Percentiles rank a stretch among this genome's conserved stretches.
Conservation (phyloP, 2,888 invertebrate species). For the Prosapia bicincta region DNA sequence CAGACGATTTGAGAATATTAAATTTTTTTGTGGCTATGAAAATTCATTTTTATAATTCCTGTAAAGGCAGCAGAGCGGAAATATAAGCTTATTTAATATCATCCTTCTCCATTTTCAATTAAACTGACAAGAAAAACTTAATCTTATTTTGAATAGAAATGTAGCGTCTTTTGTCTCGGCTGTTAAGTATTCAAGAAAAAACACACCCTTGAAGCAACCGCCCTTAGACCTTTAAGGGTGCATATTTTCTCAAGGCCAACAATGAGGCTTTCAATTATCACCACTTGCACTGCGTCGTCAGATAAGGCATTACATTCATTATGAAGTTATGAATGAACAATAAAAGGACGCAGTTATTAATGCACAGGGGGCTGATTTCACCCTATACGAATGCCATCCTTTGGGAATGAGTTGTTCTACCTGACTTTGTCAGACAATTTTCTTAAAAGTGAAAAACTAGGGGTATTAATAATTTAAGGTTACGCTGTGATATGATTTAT, state of each 20-base stretch:
- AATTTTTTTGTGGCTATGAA: no score
- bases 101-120: no score
- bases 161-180: not conserved
- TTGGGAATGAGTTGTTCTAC: no score
- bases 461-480: no score
- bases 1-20: no score
- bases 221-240: not conserved
- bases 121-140: not conserved
- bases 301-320: not conserved
- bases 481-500: no score
- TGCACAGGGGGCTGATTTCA: not conserved
- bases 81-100: no score
- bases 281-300: not conserved
- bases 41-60: no score
- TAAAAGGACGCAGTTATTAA: not conserved
- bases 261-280: not conserved
- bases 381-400: no score
- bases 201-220: not conserved
- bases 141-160: not conserved
- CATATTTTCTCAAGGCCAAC: not conserved
- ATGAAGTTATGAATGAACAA: not conserved
- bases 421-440: no score
- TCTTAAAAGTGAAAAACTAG: no score
- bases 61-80: no score
- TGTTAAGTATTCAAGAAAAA: not conserved